Conservation (phyloP, 2,113 vertebrate species). For the Ageneiosus marmoratus region DNA sequence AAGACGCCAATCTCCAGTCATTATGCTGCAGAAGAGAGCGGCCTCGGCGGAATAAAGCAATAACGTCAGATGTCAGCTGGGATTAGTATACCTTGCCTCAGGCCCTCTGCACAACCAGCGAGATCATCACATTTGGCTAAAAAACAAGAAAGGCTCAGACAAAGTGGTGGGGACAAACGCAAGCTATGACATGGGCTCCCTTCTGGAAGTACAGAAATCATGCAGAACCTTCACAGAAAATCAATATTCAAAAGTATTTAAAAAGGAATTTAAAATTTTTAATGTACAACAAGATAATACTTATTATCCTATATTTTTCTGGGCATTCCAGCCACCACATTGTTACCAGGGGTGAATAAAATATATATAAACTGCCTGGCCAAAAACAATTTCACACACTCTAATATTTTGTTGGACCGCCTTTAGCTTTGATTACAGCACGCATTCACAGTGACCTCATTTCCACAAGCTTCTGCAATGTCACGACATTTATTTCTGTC, state of each 20-base stretch:
- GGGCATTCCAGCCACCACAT: not conserved
- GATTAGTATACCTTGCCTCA: conserved; percentile 40
- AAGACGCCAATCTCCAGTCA: conserved; percentile 36
- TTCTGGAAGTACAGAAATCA: not conserved
- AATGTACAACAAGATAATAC: not conserved
- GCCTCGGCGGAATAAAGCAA: conserved; percentile 50
- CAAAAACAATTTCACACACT: no score
- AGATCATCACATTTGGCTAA: not conserved
- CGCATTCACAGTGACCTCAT: no score
- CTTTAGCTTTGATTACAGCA: no score
- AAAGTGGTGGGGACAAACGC: not conserved
- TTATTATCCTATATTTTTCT: not conserved
- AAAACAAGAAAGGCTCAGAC: conserved; percentile 23
- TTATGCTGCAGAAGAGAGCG: conserved; percentile 17
- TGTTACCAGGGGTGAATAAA: not conserved
- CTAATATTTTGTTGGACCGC: no score
- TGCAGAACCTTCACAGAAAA: not conserved
- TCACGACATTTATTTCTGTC: no score
- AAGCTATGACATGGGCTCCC: not conserved
- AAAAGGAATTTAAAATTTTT: not conserved
- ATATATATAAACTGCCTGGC: no score
- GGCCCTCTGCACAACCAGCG: not conserved
- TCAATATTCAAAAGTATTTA: not conserved
- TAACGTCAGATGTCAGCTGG: conserved; percentile 44
- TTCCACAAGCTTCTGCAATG: no score